Conservation (phyloP, 2,797 vertebrate genomes). For the Brachyalestes nurse region DNA sequence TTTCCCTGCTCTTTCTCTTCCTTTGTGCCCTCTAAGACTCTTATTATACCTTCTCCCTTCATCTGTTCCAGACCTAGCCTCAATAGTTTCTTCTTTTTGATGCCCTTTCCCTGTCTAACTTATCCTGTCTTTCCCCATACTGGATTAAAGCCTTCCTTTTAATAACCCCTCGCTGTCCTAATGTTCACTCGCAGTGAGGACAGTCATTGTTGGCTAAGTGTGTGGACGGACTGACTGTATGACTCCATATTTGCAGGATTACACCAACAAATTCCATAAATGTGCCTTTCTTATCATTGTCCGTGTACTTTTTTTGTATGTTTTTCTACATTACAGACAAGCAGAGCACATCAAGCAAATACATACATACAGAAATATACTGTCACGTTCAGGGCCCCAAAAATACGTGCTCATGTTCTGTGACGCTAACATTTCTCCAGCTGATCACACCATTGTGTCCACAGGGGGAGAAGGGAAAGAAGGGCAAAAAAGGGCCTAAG, state of each 20-base stretch:
- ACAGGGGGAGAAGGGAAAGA: conserved; percentile 99
- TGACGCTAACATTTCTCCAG: conserved; percentile 70
- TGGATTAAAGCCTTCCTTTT: conserved; percentile 67
- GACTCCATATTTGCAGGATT: conserved; percentile 8
- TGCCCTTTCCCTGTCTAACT: conserved; percentile 75
- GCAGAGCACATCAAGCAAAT: conserved; percentile 3
- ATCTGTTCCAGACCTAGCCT: conserved; percentile 62
- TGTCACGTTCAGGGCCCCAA: conserved; percentile 32
- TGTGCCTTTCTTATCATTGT: neutral
- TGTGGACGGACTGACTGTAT: neutral
- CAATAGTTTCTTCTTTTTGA: conserved; percentile 66
- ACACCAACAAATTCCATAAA: neutral
- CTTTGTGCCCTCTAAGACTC: conserved; percentile 83
- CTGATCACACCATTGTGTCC: conserved; percentile 94
- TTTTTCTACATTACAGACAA: neutral
- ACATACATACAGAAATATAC: neutral
- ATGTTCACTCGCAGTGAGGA: conserved; percentile 52
- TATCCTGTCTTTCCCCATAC: conserved; percentile 60
- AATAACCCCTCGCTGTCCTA: conserved; percentile 65
- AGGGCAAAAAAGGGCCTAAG: conserved; percentile 99
- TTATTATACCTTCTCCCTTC: conserved; percentile 71
- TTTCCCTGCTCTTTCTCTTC: conserved; percentile 87
- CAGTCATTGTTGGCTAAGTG: conserved; percentile 58
- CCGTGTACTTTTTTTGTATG: neutral
- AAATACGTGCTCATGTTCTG: conserved; percentile 40